These are phyloP conservation scores for Desmophyllum pertusum DNA, from an alignment of 92 coral and sea anemone genomes.

Conservation along the genomic window DNA sequence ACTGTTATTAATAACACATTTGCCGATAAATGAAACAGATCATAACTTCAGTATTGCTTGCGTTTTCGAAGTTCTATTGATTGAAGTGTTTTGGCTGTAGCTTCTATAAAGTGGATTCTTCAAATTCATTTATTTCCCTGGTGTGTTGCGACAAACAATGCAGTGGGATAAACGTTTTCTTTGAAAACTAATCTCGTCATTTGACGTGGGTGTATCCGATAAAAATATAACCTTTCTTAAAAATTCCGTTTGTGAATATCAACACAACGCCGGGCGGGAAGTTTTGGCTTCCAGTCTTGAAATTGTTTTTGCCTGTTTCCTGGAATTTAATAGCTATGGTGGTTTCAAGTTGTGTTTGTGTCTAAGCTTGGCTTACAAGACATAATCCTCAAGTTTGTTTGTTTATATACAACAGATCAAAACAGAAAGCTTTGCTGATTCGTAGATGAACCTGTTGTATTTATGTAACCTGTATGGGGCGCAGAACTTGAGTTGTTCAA, in stretches of 20 bases:
- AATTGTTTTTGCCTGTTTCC: not conserved
- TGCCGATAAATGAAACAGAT: not conserved
- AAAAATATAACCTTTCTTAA: not conserved
- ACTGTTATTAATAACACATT: not conserved
- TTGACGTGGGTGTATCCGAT: conserved; percentile 21
- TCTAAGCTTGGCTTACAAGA: not conserved
- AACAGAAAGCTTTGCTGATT: conserved; percentile 11
- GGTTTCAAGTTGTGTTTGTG: not conserved
- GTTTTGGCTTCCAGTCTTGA: not conserved
- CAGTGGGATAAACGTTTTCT: conserved; percentile 13
- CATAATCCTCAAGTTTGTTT: not conserved
- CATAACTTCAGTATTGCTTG: not conserved
- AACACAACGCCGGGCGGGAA: not conserved
- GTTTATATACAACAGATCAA: conserved; percentile 3
- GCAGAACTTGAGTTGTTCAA: not conserved
- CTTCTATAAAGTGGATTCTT: conserved; percentile 13
- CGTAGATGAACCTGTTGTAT: not conserved
- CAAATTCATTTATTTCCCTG: conserved; percentile 34
- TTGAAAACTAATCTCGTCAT: conserved; percentile 18
- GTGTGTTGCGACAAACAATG: conserved; percentile 27
- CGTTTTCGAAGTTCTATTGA: not conserved
- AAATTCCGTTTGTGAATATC: not conserved
- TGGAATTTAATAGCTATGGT: not conserved
- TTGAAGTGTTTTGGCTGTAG: not conserved
- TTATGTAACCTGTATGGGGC: conserved; percentile 20